Evolutionary conservation across 2,888 invertebrate species (phyloP), one percentile per base, ranked within the genome.

Genomic region (Protophormia terraenovae): DNA sequence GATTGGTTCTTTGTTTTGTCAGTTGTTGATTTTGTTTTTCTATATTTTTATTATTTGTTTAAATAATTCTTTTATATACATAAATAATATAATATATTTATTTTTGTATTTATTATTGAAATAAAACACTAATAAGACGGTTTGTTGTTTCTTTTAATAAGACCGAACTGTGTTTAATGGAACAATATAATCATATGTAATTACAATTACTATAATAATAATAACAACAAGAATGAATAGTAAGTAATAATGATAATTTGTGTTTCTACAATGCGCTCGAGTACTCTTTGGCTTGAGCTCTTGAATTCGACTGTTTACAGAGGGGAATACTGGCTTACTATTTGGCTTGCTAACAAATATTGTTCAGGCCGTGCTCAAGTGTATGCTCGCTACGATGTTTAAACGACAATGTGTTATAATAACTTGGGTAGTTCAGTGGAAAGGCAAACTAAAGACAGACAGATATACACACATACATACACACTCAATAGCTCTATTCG

Each of bases 301-400:
- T 92, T 92, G 91, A 92, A 93, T 92, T 92, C 92, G 93, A 93
- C 93, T 93, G 93, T 93, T 93, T 93, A 92, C 93, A 93, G 93
- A 93, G 93, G 93, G 93, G 93, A 92, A 93, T 91, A 91, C 91
- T 91, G 92, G 91, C 92, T 92, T 92, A 92, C 93, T 93, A 93
- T 93, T 93, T 93, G 92, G 93, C 93, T 93, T 92, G 91, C 92
- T 92, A 93, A 92, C 93, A 92, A 92, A 92, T 91, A 92, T 92
- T 91, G 90, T 91, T 90, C 90, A 90, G 91, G 91, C 90, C 91
- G 90, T 91, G 91, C 91, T 92, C 91, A 92, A 92, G 92, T 92
- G 91, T 89, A 90, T 71, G 82, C 82, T 82, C 47, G 73, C 78
- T 79, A 50, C 85, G 85, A 85, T 85, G 78, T 78, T 85, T 82